phyloP scores from a whole-genome alignment of 2,113 vertebrate species.

The Antigone vipio region DNA sequence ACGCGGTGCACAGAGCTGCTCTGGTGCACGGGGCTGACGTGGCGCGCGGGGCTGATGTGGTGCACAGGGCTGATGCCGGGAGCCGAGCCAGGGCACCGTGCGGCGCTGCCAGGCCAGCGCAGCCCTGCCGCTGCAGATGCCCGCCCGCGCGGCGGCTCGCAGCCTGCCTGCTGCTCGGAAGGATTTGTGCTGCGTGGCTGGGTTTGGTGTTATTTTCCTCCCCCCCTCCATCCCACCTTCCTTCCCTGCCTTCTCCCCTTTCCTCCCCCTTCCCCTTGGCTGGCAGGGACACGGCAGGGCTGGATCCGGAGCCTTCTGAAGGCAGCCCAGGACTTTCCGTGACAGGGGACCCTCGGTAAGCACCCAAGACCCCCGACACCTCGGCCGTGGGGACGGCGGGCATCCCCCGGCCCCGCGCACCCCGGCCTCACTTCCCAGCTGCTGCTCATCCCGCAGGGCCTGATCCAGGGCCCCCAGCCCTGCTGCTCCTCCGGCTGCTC shows the following conservation, averaged over 20 bases:
- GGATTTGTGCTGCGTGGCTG: slow-evolving; percentile 34
- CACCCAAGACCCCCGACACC: not conserved
- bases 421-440: slow-evolving; percentile 15
- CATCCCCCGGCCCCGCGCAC: not conserved
- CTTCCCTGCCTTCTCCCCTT: not conserved
- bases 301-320: not conserved
- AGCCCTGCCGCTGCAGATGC: not conserved
- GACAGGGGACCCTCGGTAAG: not conserved
- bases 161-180: not conserved
- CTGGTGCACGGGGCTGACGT: rapidly evolving
- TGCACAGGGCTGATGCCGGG: rapidly evolving
- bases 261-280: not conserved
- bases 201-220: not conserved
- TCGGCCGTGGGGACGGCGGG: not conserved
- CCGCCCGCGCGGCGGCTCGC: rapidly evolving
- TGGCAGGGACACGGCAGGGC: not conserved
- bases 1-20: rapidly evolving
- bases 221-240: not conserved
- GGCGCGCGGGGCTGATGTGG: rapidly evolving
- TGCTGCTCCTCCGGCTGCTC: slow-evolving; percentile 33
- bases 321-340: not conserved
- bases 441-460: slow-evolving; percentile 18
- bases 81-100: rapidly evolving
- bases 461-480: not conserved
- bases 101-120: not conserved